Percentiles rank a stretch among this genome's conserved stretches.
Evolutionary conservation across 2,113 vertebrate species (phyloP).

Genomic region (Esox niger): DNA sequence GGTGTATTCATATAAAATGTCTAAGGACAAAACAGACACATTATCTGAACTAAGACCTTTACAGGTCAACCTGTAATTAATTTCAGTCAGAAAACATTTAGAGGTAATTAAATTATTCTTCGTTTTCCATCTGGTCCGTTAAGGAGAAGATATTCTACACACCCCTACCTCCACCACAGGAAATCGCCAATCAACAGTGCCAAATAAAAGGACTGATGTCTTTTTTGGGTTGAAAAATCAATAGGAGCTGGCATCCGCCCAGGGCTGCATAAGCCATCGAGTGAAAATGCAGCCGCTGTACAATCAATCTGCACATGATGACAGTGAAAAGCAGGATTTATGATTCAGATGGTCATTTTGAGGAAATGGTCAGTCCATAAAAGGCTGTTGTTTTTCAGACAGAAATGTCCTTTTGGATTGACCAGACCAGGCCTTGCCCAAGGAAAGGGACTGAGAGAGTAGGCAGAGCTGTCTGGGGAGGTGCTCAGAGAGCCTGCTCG

Average conservation of each 20-base stretch:
- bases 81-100: background rate
- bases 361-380: background rate
- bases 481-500: too few species aligned
- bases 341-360: conserved; percentile 7
- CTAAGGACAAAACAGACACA: conserved; percentile 32
- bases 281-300: conserved; percentile 1
- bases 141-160: too few species aligned
- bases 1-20: conserved; percentile 34
- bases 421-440: too few species aligned
- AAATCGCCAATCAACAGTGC: conserved; percentile 1
- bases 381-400: background rate
- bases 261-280: background rate
- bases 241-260: background rate
- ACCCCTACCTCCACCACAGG: background rate
- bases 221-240: conserved; percentile 21
- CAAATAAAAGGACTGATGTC: background rate
- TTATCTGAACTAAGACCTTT: conserved; percentile 17
- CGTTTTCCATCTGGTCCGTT: background rate
- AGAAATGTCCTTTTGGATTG: background rate
- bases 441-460: too few species aligned
- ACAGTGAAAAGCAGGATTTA: conserved; percentile 14
- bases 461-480: too few species aligned
- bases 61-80: conserved; percentile 16
- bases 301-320: conserved; percentile 11
- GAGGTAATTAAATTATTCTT: background rate